phyloP scores from a whole-genome alignment of 2,113 vertebrate genomes.

The Mus spicilegus region DNA sequence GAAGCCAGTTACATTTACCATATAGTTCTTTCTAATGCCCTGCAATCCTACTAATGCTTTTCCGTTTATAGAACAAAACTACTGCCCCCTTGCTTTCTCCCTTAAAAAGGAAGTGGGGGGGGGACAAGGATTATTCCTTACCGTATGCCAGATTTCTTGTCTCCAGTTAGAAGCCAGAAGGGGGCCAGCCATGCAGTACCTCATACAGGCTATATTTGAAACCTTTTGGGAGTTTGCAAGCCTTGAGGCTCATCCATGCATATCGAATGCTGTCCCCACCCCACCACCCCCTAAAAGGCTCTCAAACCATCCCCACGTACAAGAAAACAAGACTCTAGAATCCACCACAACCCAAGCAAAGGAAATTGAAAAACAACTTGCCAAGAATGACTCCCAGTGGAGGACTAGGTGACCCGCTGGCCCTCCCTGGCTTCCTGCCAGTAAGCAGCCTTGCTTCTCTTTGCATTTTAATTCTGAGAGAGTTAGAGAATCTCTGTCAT shows the following conservation, averaged over 20 bases:
- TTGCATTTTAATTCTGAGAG: constrained; percentile 79
- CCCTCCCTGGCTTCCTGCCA: constrained; percentile 69
- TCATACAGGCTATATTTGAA: background rate
- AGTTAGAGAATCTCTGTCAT: constrained; percentile 65
- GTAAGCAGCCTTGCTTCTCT: constrained; percentile 60
- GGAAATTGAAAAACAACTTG: constrained; percentile 28
- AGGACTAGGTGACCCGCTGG: constrained; percentile 47
- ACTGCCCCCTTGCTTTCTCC: constrained; percentile 13
- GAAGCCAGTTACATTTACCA: background rate
- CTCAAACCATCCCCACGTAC: background rate
- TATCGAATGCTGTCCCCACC: constrained; percentile 24
- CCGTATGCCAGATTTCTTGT: background rate
- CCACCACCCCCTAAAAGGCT: background rate
- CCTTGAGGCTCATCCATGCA: background rate
- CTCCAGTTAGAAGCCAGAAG: constrained; percentile 22
- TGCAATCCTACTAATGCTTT: background rate
- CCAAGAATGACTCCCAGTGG: constrained; percentile 48
- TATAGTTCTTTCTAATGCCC: background rate
- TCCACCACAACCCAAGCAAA: constrained; percentile 50
- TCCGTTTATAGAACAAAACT: background rate
- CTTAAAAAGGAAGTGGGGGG: background rate
- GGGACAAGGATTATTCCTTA: background rate
- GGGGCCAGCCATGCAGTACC: background rate
- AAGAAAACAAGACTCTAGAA: constrained; percentile 43
- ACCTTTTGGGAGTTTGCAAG: background rate